Evolutionary conservation across 2,888 invertebrate genomes (phyloP), one percentile per base, ranked within the genome.

Genomic region (Julus scandinavius): DNA sequence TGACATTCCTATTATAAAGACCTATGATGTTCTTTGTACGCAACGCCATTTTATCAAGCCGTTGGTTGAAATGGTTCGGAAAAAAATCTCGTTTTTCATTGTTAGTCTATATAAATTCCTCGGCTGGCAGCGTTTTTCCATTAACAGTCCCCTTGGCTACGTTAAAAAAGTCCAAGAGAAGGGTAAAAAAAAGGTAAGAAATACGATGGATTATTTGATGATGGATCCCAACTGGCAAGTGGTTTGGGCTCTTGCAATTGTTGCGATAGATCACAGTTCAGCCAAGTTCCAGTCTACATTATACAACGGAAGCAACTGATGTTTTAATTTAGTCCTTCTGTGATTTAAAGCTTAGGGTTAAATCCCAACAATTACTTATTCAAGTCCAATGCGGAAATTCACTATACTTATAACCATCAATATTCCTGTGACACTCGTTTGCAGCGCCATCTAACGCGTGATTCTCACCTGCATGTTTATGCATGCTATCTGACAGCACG

Each of bases 71-170:
- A 80, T 80, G 38, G 7, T 4, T 13, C 80, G 38, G 29, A 15
- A 80, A 80, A 80, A 54, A 54, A 54, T 20, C 20, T 20, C 38
- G 13, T 29, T 80, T 80, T 80, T 80, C 80, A 80, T 80, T 80
- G 80, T 80, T 80, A 80, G 38, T 38, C 80, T 80, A 38, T 80
- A 80, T 80, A 80, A 80, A 80, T 80, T 80, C 80, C 38, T 38
- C 0, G 2, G 38, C 2, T 38, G 38, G 80, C 80, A 11, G 38
- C 38, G 80, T 80, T 80, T 80, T 80, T 80, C 80, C 80, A 80
- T 80, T 80, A 80, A 80, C 38, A 38, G 80, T 80, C 80, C 15
- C 38, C 38, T 80, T 11, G 80, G 7, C 80, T 80, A 80, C 38
- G 80, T 54, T 54, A 29, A 80, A 80, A 80, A 38, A 38, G 13